Evolutionary conservation across 1,140 invertebrate genomes (phyloP).

Genomic region (Aleiodes sp.): DNA sequence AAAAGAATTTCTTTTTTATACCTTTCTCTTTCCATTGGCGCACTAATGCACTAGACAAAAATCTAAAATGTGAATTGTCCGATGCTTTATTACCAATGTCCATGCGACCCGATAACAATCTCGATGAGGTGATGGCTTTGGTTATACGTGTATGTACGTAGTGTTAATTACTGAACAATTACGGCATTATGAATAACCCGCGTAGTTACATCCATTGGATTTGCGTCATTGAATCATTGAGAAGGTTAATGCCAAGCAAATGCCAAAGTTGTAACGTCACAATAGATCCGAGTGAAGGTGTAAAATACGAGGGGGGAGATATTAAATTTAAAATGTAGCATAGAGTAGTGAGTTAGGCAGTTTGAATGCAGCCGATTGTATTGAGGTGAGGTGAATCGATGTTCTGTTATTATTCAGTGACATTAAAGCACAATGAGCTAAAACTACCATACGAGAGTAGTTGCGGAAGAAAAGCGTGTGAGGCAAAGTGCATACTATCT

Average conservation of each 20-base stretch:
- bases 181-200: slow-evolving; percentile 51
- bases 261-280: background rate
- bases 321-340: too few species aligned
- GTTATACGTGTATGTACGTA: background rate
- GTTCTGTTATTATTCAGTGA: slow-evolving; percentile 2
- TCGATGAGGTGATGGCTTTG: slow-evolving; percentile 10
- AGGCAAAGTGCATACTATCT: background rate
- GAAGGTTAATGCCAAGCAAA: slow-evolving; percentile 28
- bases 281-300: background rate
- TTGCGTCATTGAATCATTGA: slow-evolving; percentile 51
- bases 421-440: background rate
- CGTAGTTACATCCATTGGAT: slow-evolving; percentile 43
- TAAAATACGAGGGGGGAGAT: background rate
- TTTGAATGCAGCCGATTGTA: background rate
- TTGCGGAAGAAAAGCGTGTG: background rate
- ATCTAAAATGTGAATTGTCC: slow-evolving; percentile 11
- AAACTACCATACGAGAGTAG: background rate
- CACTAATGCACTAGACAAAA: slow-evolving; percentile 7
- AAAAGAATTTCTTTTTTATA: background rate
- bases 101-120: slow-evolving; percentile 13
- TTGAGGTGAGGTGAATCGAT: background rate
- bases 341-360: background rate
- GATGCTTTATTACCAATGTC: background rate
- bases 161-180: slow-evolving; percentile 55
- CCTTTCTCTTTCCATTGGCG: too few species aligned